A percentile compares a stretch with the other conserved stretches of the same genome.
phyloP scores from a whole-genome alignment of 2,797 vertebrate genomes.

The Poeciliopsis gracilis region DNA sequence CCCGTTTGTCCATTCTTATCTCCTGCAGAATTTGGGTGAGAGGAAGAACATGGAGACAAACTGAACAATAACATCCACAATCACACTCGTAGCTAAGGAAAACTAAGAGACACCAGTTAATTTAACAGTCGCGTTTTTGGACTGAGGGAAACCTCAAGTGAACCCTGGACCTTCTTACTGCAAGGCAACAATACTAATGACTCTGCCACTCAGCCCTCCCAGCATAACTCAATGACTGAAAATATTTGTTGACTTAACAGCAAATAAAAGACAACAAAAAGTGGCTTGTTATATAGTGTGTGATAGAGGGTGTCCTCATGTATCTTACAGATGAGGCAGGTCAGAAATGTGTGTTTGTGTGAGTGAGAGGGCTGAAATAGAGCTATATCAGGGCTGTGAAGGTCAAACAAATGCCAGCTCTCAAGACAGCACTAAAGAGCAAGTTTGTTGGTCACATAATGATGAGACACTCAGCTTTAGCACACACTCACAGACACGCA shows the following conservation, averaged over 20 bases:
- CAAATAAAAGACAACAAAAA: constrained; percentile 41
- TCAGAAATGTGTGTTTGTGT: constrained; percentile 16
- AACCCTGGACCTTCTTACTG: not conserved
- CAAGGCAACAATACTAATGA: not conserved
- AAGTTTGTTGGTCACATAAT: constrained; percentile 66
- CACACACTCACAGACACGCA: constrained; percentile 5
- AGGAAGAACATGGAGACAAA: not conserved
- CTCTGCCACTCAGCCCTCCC: not conserved
- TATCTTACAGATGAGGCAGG: constrained; percentile 12
- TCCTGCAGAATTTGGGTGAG: not conserved
- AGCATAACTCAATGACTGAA: constrained; percentile 43
- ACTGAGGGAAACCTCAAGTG: not conserved
- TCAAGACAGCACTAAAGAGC: constrained; percentile 63
- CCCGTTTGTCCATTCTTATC: not conserved
- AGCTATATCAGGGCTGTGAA: constrained; percentile 58
- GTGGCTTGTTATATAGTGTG: constrained; percentile 25
- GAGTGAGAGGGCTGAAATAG: constrained; percentile 9
- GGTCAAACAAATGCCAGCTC: constrained; percentile 75
- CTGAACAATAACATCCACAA: not conserved
- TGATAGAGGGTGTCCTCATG: constrained; percentile 16
- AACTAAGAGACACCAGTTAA: not conserved
- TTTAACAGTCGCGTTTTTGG: not conserved
- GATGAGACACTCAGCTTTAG: constrained; percentile 51
- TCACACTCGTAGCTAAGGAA: not conserved
- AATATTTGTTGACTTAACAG: constrained; percentile 42